phyloP scores from a whole-genome alignment of 2,888 invertebrate genomes.

The Epinotia bilunana region DNA sequence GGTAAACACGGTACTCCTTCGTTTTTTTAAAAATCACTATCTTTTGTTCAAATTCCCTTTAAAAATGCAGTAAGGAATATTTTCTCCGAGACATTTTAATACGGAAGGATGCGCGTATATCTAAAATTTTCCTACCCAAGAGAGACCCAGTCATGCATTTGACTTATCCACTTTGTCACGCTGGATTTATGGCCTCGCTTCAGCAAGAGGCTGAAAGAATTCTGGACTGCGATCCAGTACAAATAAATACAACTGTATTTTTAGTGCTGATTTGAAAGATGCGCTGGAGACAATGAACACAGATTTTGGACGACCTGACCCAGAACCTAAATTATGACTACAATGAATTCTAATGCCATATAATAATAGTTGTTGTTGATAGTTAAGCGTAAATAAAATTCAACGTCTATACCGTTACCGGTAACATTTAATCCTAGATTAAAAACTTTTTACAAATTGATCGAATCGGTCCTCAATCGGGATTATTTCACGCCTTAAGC shows the following conservation, averaged over 20 bases:
- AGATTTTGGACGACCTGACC: no score
- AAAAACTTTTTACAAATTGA: background rate
- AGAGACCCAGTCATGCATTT: slow-evolving; percentile 30
- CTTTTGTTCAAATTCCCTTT: background rate
- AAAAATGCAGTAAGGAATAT: slow-evolving; percentile 12
- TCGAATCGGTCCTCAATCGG: background rate
- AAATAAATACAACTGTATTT: slow-evolving; percentile 42
- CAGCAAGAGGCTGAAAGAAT: slow-evolving; percentile 39
- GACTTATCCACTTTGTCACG: slow-evolving; percentile 38
- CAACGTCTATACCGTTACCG: no score
- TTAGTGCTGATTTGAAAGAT: slow-evolving; percentile 18
- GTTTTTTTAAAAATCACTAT: no score
- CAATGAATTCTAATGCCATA: no score
- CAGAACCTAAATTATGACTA: no score
- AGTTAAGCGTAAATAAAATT: no score
- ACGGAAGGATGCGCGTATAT: slow-evolving; percentile 23
- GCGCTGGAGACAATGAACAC: background rate
- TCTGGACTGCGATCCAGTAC: slow-evolving; percentile 40
- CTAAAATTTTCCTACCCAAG: slow-evolving; percentile 28
- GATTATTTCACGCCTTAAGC: slow-evolving; percentile 54
- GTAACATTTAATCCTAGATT: background rate
- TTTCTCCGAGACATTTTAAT: slow-evolving; percentile 19
- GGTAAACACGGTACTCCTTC: no score
- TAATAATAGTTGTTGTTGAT: no score
- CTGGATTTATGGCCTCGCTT: slow-evolving; percentile 23